Evolutionary conservation across 2,888 invertebrate genomes (phyloP).

Genomic region (Biston stratarius): DNA sequence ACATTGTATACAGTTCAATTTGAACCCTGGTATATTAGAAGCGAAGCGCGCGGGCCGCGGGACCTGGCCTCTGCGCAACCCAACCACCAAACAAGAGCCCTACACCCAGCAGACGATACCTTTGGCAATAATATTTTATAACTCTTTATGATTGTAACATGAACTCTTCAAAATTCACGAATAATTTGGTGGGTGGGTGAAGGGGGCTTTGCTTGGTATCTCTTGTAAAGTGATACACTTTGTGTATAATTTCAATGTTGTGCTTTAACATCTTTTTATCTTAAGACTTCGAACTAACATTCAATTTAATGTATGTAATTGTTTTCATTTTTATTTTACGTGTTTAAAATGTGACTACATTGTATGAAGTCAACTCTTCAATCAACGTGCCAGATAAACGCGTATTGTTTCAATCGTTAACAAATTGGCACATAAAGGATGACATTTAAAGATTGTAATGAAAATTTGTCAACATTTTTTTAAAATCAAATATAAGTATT

Average conservation of each 20-base stretch:
- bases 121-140: conserved; percentile 58
- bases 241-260: conserved; percentile 39
- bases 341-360: background rate
- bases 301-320: background rate
- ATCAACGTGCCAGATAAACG: background rate
- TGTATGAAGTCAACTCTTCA: background rate
- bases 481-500: too few relatives aligned
- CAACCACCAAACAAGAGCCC: conserved; percentile 87
- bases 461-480: background rate
- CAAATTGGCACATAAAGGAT: background rate
- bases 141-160: conserved; percentile 32
- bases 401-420: background rate
- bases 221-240: conserved; percentile 53
- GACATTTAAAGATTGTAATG: background rate
- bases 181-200: conserved; percentile 86
- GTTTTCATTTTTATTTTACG: background rate
- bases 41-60: conserved; percentile 79
- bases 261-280: conserved; percentile 37
- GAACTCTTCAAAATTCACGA: conserved; percentile 66
- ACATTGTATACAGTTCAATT: conserved; percentile 53
- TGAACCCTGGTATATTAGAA: conserved; percentile 55
- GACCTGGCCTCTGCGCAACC: conserved; percentile 84
- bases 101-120: conserved; percentile 77
- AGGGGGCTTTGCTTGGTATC: conserved; percentile 88
- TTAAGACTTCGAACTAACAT: conserved; percentile 23